These are phyloP conservation scores for Dromococcyx pavoninus DNA, from an alignment of 2,797 vertebrate genomes.

Conservation along the genomic window DNA sequence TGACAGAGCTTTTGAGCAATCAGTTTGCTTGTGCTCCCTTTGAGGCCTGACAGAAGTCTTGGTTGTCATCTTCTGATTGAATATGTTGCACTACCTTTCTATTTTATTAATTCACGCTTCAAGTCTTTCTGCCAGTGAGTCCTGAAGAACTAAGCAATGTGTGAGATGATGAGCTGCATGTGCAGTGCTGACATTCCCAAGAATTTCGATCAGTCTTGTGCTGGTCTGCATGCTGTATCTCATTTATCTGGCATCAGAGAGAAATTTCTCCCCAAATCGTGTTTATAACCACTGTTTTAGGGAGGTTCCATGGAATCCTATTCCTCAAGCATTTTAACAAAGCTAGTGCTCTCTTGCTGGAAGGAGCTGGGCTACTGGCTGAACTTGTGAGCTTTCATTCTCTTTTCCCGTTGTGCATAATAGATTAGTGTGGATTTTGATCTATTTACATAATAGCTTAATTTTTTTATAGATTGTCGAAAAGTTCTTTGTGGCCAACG, in stretches of 20 bases:
- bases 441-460: neutral
- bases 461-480: neutral
- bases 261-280: neutral
- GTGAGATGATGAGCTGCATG: neutral
- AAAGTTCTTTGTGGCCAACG: neutral
- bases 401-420: neutral
- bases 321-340: neutral
- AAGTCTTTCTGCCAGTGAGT: neutral
- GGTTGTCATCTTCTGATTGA: neutral
- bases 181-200: neutral
- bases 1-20: neutral
- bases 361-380: neutral
- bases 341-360: neutral
- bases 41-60: neutral
- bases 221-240: neutral
- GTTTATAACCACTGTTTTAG: neutral
- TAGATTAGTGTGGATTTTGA: neutral
- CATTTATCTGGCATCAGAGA: neutral
- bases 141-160: neutral
- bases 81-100: neutral
- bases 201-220: neutral
- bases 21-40: neutral
- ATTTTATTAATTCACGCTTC: neutral
- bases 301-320: too few relatives aligned
- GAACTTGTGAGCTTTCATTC: neutral